phyloP scores from a whole-genome alignment of 2,797 vertebrate species.

The Numenius phaeopus region DNA sequence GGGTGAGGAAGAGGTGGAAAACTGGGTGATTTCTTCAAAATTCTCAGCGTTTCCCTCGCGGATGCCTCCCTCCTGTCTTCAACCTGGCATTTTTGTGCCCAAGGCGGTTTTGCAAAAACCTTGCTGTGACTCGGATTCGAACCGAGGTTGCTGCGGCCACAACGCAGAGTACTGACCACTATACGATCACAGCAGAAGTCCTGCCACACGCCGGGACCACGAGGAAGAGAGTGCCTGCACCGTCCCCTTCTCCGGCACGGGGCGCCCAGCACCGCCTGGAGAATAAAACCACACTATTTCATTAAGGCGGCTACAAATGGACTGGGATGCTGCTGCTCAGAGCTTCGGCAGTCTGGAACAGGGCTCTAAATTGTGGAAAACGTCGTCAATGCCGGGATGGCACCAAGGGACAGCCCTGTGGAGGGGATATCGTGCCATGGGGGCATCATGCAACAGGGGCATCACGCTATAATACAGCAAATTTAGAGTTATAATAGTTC shows the following conservation, averaged over 20 bases:
- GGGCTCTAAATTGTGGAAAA: neutral
- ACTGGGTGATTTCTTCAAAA: neutral
- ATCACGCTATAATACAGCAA: neutral
- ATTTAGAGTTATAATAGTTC: neutral
- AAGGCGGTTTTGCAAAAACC: neutral
- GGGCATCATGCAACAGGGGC: neutral
- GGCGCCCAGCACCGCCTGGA: fast-evolving
- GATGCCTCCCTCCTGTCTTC: neutral
- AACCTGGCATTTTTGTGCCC: fast-evolving
- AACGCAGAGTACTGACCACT: conserved; percentile 97
- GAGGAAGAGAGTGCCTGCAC: fast-evolving
- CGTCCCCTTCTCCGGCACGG: fast-evolving
- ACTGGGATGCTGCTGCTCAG: neutral
- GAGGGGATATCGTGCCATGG: too few species aligned
- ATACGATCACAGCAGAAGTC: conserved; percentile 61
- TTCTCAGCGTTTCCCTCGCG: neutral
- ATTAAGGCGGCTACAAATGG: fast-evolving
- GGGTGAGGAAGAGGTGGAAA: neutral
- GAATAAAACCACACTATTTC: fast-evolving
- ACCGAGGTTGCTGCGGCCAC: conserved; percentile 95
- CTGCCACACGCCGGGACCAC: fast-evolving
- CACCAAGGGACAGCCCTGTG: fast-evolving
- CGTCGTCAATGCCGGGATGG: neutral
- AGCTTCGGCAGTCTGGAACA: neutral
- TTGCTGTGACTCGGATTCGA: conserved; percentile 85